Evolutionary conservation across 2,797 vertebrate species (phyloP).

Genomic region (Melanotaenia maccullochi): DNA sequence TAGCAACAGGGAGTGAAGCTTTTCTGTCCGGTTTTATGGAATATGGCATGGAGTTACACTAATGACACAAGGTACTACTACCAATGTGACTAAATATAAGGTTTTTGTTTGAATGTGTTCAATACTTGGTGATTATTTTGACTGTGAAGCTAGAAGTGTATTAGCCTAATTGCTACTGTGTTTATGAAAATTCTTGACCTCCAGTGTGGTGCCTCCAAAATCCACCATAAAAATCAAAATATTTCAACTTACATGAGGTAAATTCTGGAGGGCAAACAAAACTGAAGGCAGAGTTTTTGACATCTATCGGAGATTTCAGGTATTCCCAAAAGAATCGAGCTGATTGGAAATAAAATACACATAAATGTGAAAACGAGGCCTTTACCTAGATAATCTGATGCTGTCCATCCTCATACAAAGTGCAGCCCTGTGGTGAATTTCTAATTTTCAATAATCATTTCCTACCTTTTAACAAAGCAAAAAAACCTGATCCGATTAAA

Average conservation of each 20-base stretch:
- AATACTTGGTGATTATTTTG: no score
- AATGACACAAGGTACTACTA: neutral
- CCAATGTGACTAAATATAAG: neutral
- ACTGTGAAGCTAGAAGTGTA: no score
- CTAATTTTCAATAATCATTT: neutral
- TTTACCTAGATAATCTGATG: no score
- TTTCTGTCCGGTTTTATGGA: neutral
- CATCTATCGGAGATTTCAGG: neutral
- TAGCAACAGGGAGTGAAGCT: neutral
- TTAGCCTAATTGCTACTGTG: no score
- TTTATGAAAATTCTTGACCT: neutral
- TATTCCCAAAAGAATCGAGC: neutral
- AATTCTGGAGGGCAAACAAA: neutral
- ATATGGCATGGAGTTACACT: neutral
- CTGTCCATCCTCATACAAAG: no score
- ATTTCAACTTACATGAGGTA: neutral
- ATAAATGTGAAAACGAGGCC: no score
- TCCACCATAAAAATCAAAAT: neutral
- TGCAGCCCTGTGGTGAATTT: neutral
- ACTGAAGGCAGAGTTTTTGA: neutral
- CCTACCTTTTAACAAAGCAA: neutral
- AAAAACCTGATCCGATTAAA: neutral
- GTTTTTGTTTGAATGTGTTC: no score
- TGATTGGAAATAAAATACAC: no score
- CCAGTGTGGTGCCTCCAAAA: neutral